phyloP scores from a whole-genome alignment of 35 echinoderm and acorn worm species.

The Apostichopus parvimensis region DNA sequence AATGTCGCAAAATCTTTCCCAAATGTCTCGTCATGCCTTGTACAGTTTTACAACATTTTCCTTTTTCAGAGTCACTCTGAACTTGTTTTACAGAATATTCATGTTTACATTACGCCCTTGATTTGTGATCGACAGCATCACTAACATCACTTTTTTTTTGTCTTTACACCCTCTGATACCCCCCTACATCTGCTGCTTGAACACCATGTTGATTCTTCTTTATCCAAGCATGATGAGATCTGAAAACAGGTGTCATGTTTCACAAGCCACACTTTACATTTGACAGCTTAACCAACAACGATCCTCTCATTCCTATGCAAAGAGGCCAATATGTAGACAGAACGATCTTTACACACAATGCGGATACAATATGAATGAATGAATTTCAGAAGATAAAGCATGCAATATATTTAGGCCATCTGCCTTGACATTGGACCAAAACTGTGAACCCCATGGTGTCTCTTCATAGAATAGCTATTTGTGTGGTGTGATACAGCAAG shows the following conservation, averaged over 20 bases:
- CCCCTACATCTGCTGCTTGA: background rate
- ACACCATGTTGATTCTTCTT: constrained; percentile 7
- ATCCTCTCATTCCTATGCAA: background rate
- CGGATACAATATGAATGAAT: too few species aligned
- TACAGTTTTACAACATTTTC: background rate
- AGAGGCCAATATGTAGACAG: background rate
- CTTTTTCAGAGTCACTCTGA: background rate
- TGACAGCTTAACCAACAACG: background rate
- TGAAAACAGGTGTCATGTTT: background rate
- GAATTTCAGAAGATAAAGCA: too few species aligned
- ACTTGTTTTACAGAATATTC: background rate
- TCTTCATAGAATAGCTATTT: too few species aligned
- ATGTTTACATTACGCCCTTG: background rate
- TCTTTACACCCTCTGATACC: background rate
- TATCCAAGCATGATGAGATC: constrained; percentile 27
- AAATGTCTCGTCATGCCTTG: background rate
- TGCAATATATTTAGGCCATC: too few species aligned
- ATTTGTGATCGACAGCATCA: background rate
- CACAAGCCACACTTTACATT: constrained; percentile 12
- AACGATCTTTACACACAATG: background rate
- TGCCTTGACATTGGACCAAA: too few species aligned
- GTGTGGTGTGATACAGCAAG: too few species aligned
- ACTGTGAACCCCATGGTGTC: too few species aligned
- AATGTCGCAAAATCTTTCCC: too few species aligned
- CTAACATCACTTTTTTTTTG: background rate